Evolutionary conservation across 1,140 invertebrate genomes (phyloP).

Genomic region (Marisa cornuarietis): DNA sequence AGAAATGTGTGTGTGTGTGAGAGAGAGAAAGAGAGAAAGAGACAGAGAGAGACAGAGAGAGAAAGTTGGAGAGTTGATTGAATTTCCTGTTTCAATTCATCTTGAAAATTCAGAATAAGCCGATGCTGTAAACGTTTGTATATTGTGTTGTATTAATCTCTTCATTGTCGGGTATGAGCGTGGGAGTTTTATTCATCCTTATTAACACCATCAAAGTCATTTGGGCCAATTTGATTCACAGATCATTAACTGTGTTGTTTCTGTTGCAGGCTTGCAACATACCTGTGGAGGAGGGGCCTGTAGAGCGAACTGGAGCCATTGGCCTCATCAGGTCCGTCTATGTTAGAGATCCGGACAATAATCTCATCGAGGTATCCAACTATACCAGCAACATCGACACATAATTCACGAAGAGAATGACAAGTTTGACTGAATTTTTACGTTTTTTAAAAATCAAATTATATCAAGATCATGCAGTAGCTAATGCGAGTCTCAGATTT

Average conservation of each 20-base stretch:
- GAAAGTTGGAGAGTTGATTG: neutral
- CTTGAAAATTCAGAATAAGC: neutral
- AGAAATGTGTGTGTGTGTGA: neutral
- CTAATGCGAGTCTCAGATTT: too few relatives aligned
- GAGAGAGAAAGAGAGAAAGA: neutral
- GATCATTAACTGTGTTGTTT: neutral
- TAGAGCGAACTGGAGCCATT: slow-evolving; percentile 58
- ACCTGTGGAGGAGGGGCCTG: slow-evolving; percentile 56
- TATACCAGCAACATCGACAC: slow-evolving; percentile 32
- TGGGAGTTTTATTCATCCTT: neutral
- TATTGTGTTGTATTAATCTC: neutral
- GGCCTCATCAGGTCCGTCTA: slow-evolving; percentile 61
- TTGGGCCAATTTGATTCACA: too few relatives aligned
- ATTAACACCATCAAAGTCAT: neutral
- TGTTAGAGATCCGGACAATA: slow-evolving; percentile 61
- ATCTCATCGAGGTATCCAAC: slow-evolving; percentile 61
- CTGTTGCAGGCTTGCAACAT: slow-evolving; percentile 42
- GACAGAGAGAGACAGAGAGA: too few relatives aligned
- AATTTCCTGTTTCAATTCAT: neutral
- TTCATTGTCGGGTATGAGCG: neutral
- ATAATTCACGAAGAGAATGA: neutral
- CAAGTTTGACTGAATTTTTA: too few relatives aligned
- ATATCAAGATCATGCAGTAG: too few relatives aligned
- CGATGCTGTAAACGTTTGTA: neutral
- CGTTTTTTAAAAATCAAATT: too few relatives aligned